A percentile compares a stretch with the other conserved stretches of the same genome.
phyloP scores from a whole-genome alignment of 2,113 vertebrate species.

The Lophotis ruficrista region DNA sequence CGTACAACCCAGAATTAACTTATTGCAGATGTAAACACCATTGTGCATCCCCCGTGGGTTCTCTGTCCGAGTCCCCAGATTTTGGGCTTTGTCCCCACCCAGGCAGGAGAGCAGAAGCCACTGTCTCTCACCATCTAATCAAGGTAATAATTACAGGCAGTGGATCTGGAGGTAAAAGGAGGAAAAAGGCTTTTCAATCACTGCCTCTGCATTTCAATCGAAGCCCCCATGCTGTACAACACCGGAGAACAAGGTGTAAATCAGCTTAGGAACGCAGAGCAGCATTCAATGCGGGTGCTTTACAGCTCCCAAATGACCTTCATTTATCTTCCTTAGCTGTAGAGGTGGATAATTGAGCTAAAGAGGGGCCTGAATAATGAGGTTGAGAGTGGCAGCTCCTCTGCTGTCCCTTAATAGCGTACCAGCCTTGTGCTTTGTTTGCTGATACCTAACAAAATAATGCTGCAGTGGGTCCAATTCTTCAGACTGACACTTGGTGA shows the following conservation, averaged over 20 bases:
- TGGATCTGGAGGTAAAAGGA: conserved; percentile 42
- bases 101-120: background rate
- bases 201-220: conserved; percentile 73
- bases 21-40: conserved; percentile 18
- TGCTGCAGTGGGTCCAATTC: conserved; percentile 71
- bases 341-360: conserved; percentile 86
- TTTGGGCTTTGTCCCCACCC: conserved; percentile 6
- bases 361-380: conserved; percentile 84
- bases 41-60: background rate
- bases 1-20: conserved; percentile 28
- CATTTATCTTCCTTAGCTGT: conserved; percentile 84
- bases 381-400: conserved; percentile 66
- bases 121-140: conserved; percentile 65
- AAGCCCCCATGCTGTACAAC: conserved; percentile 73
- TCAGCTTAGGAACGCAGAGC: conserved; percentile 82
- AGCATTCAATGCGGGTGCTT: conserved; percentile 80
- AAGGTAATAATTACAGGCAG: conserved; percentile 71
- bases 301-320: conserved; percentile 84
- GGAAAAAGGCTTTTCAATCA: conserved; percentile 76
- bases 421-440: conserved; percentile 53
- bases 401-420: conserved; percentile 71
- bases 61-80: background rate
- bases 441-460: conserved; percentile 78
- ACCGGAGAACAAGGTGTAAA: conserved; percentile 81
- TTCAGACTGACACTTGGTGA: conserved; percentile 78